Conservation (phyloP, 1,140 invertebrate species). For the Drosophila nigromelanica region DNA sequence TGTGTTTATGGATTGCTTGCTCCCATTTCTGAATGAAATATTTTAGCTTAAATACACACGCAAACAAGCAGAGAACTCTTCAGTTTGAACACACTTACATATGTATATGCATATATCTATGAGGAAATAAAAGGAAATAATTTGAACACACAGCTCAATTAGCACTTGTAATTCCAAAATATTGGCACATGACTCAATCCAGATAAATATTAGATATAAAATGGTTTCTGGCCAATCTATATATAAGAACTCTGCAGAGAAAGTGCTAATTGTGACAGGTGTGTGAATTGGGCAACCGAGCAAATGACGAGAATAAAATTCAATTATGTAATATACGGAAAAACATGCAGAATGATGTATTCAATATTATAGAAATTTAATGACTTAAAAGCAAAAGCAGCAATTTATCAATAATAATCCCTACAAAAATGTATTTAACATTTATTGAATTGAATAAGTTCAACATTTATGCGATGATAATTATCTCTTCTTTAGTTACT, state of each 20-base stretch:
- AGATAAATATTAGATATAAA: constrained; percentile 7
- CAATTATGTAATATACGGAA: constrained; percentile 35
- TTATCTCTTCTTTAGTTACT: too few relatives aligned
- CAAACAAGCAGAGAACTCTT: background rate
- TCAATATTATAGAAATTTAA: background rate
- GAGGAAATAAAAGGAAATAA: background rate
- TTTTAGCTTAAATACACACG: too few relatives aligned
- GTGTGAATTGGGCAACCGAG: constrained; percentile 12
- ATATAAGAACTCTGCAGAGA: constrained; percentile 35
- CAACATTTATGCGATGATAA: too few relatives aligned
- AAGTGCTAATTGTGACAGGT: constrained; percentile 38
- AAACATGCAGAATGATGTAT: constrained; percentile 1
- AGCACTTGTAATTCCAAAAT: constrained; percentile 50
- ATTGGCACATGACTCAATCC: constrained; percentile 35
- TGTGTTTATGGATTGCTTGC: background rate
- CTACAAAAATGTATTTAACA: too few relatives aligned
- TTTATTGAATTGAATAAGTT: too few relatives aligned
- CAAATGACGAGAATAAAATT: constrained; percentile 1
- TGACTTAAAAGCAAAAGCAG: background rate
- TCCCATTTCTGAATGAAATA: background rate
- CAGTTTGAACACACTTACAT: too few relatives aligned
- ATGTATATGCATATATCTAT: background rate
- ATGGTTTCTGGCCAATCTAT: background rate
- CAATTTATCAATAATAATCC: too few relatives aligned
- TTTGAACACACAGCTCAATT: constrained; percentile 36